A percentile compares a stretch with the other conserved stretches of the same genome.
Conservation (phyloP, 2,113 vertebrate genomes). For the Heterotilapia buettikoferi region DNA sequence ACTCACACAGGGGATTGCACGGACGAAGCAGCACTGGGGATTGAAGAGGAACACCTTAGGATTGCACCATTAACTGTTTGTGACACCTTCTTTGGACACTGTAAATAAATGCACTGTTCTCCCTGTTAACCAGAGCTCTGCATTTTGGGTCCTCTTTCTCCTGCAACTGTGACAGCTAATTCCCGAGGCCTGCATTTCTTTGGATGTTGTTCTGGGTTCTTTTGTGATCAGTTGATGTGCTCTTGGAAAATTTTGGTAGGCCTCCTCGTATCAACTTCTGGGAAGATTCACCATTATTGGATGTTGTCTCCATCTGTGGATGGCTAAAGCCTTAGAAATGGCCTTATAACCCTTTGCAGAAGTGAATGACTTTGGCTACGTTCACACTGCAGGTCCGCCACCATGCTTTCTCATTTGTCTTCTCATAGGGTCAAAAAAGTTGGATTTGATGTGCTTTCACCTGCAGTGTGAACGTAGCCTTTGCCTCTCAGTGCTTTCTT, state of each 20-base stretch:
- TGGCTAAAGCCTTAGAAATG: background rate
- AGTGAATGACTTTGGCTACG: background rate
- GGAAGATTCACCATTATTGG: background rate
- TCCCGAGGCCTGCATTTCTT: background rate
- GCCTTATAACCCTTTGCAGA: background rate
- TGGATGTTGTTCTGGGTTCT: background rate
- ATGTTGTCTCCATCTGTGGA: background rate
- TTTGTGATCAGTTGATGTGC: background rate
- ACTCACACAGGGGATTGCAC: background rate
- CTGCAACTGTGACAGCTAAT: background rate
- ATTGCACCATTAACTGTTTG: background rate
- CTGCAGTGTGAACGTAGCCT: background rate
- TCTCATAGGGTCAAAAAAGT: background rate
- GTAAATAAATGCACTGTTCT: background rate
- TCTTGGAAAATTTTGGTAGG: background rate
- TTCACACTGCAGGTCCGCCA: background rate
- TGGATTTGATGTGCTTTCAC: background rate
- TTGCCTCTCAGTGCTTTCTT: background rate
- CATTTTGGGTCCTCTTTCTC: background rate
- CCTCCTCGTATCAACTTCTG: background rate
- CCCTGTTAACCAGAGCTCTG: background rate
- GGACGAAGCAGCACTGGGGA: background rate
- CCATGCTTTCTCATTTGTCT: background rate
- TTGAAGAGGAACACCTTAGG: background rate
- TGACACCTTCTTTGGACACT: background rate